Base-by-base conservation (phyloP, 2,888 invertebrate species). In the Antheraea assamensis region DNA sequence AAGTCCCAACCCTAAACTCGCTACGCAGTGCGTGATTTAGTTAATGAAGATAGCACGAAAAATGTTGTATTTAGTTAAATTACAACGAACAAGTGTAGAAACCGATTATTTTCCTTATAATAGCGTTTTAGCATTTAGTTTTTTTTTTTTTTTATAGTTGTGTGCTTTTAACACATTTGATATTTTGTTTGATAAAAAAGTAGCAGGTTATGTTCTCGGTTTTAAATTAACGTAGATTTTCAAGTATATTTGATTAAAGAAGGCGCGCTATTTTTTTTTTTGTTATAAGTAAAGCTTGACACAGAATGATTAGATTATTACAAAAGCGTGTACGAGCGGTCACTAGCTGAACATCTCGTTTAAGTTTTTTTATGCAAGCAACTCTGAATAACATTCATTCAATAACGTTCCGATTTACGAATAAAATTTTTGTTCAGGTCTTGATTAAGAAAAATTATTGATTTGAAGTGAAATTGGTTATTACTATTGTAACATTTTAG, bases 41-140 rank as follows among this genome's bases (percentile, higher is more conserved):
- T 83, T 87, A 87, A 87, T 88, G 85, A 87, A 89, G 88, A 90
- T 87, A 82, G 85, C 80, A 84, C 79, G 79, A 86, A 88, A 87
- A 88, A 83, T 81, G 83, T 81, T 83, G 85, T 87, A 83, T 88
- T 89, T 87, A 84, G 85, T 84, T 77, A 85, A 85, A 87, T 85
- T 86, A 84, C 82, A 85, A 82, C 77, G 83, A 85, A 85, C 85
- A 85, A 85, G 81, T 84, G 84, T 86, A 85, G 81, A 80, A 82
- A 81, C 80, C 83, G 84, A 86, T 88, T 87, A 87, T 83, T 84
- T 83, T 79, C 81, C 79, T 68, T 70, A 73, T 73, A 73, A 70
- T 70, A 73, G 58, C 70, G 27, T 73, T 70, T 70, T 73, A 42
- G n/a, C 55, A 52, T 66, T 49, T 13, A 21, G 15, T 24, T n/a